Evolutionary conservation across 2,888 invertebrate genomes (phyloP), one percentile per base, ranked within the genome.

Genomic region (Agrochola lota): DNA sequence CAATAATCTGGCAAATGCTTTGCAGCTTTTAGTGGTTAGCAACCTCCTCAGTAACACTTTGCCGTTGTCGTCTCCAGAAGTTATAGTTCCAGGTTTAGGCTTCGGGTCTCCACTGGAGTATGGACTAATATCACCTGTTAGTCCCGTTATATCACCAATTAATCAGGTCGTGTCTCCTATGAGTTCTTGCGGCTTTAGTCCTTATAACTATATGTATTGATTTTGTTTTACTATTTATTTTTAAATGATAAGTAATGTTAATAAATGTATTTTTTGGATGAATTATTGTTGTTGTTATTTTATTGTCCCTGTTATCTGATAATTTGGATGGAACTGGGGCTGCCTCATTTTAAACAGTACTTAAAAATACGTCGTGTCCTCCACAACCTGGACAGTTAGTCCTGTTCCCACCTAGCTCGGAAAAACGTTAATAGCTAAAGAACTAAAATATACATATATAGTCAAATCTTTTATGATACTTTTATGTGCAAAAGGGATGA

Each of bases 21-120:
- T 96, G 7, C 96, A 96, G 66, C 85, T 96, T 35, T 74, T 96
- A 2, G 93, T 96, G 0, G 96, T 96, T 0, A 95, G 95, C 86
- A 96, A 94, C 71, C 82, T 96, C 2, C 77, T 96, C 1, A 93
- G 94, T 70, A 94, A 92, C 60, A 94, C 94, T 0, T 78, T 96
- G 52, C 94, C 94, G 0, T 88, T 94, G 0, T 90, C 89, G 0
- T 83, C 90, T 9, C 87, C 86, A 0, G 91, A 91, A 0, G 83
- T 91, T 0, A 55, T 90, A 0, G 55, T 91, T 0, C 92, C 90
- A 9, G 30, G 62, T 7, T 6, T 85, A 0, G 80, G 76, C 0
- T 87, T 77, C 12, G 72, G 81, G 0, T 74, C 82, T 1, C 85
- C 84, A 0, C 11, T 90, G 8, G 91, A 91, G n/a, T 88, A 87